Base-by-base conservation (phyloP, 2,113 vertebrate species). In the Xenopus laevis region DNA sequence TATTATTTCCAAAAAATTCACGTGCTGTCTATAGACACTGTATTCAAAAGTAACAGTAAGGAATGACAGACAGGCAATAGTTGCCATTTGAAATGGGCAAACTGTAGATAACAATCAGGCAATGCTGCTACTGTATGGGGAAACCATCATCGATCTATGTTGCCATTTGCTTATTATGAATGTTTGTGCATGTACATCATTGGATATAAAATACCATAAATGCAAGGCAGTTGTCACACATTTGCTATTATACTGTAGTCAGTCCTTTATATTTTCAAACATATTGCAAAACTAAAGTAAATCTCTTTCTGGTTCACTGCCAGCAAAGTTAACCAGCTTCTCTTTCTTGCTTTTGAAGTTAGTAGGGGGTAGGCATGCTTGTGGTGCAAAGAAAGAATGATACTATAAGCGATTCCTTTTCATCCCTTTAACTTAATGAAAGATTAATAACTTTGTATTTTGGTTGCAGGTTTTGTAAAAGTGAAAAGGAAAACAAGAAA, bases 371-470 rank as follows among this genome's bases (percentile, higher is more conserved):
- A 89, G 92, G 85, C 91, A 87, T 86, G 90, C 94, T 95, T 82
- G 86, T 88, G 91, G 90, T 90, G 91, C 92, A 88, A 91, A 91
- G 91, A 91, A 92, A 91, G 93, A 96, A 94, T 87, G 93, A 94
- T 93, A 95, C 93, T 95, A 93, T 94, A 96, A 98, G 94, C 85
- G 92, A 95, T 96, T 96, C 93, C 95, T 96, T 98, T 98, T 98
- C 95, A 98, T 98, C 96, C 93, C 85, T 93, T 92, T 89, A 94
- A 93, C 92, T 93, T 97, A 97, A 97, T 98, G 94, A 96, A 98
- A 98, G 95, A 97, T 98, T 97, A 96, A 98, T 98, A 92, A 92
- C 91, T 94, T 76, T 69, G 73, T 95, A 94, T 97, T 97, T 95
- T 95, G 94, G 94, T 93, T 96, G 92, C 91, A 93, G 93, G 90